A percentile compares a stretch with the other conserved stretches of the same genome.
These are phyloP conservation scores for Pipistrellus kuhlii DNA, from an alignment of 2,797 vertebrate species.

Conservation along the genomic window DNA sequence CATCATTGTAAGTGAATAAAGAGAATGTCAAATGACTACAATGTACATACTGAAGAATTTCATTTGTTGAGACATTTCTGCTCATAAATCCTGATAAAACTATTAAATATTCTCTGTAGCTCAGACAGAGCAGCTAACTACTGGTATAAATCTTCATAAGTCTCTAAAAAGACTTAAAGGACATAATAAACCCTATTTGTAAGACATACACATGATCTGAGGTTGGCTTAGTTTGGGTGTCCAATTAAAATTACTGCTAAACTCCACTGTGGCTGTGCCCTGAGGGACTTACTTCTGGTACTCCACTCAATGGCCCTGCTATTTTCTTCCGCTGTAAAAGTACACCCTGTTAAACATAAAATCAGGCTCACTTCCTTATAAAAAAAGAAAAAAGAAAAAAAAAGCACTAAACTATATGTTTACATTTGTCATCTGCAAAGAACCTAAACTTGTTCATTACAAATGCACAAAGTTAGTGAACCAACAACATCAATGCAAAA, in stretches of 20 bases:
- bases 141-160: constrained; percentile 77
- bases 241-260: constrained; percentile 85
- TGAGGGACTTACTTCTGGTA: constrained; percentile 70
- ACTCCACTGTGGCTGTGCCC: constrained; percentile 70
- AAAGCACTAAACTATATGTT: constrained; percentile 48
- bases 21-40: constrained; percentile 74
- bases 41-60: constrained; percentile 68
- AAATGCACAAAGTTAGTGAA: constrained; percentile 22
- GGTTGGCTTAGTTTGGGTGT: constrained; percentile 74
- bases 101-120: constrained; percentile 80
- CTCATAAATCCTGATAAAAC: constrained; percentile 79
- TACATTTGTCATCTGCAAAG: constrained; percentile 62
- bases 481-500: background rate
- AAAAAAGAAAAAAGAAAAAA: constrained; percentile 7
- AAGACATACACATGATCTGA: constrained; percentile 77
- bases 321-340: constrained; percentile 11
- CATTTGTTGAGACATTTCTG: constrained; percentile 74
- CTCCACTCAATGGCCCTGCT: constrained; percentile 9
- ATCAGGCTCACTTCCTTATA: constrained; percentile 45
- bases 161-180: constrained; percentile 79
- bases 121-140: constrained; percentile 81
- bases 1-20: constrained; percentile 71
- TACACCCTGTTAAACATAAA: constrained; percentile 56
- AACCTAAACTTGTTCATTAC: constrained; percentile 48
- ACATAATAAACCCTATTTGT: constrained; percentile 83